Conservation (phyloP, 2,113 vertebrate genomes). For the Sakesphorus luctuosus region DNA sequence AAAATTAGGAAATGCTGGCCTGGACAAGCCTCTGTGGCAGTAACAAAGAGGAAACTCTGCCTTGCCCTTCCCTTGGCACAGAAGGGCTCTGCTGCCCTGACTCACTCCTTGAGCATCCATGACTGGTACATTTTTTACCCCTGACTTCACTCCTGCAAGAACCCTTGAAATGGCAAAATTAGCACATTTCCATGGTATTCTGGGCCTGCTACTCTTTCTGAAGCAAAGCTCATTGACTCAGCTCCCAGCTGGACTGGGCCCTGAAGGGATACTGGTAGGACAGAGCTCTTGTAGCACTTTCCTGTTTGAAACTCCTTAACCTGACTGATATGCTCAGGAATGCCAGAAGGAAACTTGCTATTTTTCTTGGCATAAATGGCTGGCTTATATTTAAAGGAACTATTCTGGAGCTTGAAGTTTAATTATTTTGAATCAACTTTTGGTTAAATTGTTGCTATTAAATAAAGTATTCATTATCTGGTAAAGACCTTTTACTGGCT, state of each 20-base stretch:
- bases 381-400: conserved; percentile 1
- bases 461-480: neutral
- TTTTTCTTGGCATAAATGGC: neutral
- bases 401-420: neutral
- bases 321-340: neutral
- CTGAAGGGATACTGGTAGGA: neutral
- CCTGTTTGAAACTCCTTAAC: neutral
- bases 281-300: neutral
- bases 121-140: neutral
- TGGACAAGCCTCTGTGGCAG: neutral
- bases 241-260: neutral
- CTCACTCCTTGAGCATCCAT: neutral
- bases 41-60: neutral
- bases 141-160: neutral
- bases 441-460: conserved; percentile 5
- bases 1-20: neutral
- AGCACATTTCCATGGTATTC: neutral
- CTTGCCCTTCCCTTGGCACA: neutral
- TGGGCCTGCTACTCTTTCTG: neutral
- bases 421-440: conserved; percentile 18
- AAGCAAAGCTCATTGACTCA: neutral
- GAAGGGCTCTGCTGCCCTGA: neutral
- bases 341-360: neutral
- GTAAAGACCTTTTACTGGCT: neutral
- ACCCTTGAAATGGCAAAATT: neutral